Percentiles rank a stretch among this genome's conserved stretches.
Evolutionary conservation across 2,113 vertebrate genomes (phyloP).

Genomic region (Maccullochella peelii): DNA sequence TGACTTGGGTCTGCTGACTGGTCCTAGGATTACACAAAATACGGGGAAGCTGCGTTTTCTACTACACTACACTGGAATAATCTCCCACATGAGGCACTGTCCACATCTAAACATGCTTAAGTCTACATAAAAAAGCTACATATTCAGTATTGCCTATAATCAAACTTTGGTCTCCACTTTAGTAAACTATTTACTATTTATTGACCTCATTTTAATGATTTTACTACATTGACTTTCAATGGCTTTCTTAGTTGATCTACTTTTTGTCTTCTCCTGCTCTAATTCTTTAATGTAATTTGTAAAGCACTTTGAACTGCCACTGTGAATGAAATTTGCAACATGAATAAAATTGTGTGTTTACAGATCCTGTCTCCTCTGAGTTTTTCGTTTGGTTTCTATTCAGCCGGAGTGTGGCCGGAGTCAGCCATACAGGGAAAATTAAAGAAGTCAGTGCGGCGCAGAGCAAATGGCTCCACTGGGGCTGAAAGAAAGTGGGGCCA

Average conservation of each 20-base stretch:
- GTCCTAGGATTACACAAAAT: not conserved
- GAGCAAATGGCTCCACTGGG: constrained; percentile 52
- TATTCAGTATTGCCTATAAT: not conserved
- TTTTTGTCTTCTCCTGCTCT: not conserved
- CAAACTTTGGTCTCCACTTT: not conserved
- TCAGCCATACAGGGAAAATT: constrained; percentile 40
- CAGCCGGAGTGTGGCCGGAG: not conserved
- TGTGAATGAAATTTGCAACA: not conserved
- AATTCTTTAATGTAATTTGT: not conserved
- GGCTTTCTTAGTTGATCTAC: not conserved
- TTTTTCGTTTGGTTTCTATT: not conserved
- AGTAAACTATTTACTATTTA: not conserved
- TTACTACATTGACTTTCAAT: not conserved
- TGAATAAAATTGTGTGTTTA: constrained; percentile 27
- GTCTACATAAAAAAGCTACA: not conserved
- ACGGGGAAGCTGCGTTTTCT: not conserved
- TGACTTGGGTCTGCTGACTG: not conserved
- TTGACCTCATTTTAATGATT: not conserved
- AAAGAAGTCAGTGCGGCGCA: constrained; percentile 43
- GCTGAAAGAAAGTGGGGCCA: constrained; percentile 51
- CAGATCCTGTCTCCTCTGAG: not conserved
- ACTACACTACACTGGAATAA: not conserved
- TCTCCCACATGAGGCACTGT: not conserved
- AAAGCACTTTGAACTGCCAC: not conserved
- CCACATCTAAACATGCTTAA: not conserved